These are phyloP conservation scores for Monochamus saltuarius DNA, from an alignment of 1,140 invertebrate species.

Conservation along the genomic window DNA sequence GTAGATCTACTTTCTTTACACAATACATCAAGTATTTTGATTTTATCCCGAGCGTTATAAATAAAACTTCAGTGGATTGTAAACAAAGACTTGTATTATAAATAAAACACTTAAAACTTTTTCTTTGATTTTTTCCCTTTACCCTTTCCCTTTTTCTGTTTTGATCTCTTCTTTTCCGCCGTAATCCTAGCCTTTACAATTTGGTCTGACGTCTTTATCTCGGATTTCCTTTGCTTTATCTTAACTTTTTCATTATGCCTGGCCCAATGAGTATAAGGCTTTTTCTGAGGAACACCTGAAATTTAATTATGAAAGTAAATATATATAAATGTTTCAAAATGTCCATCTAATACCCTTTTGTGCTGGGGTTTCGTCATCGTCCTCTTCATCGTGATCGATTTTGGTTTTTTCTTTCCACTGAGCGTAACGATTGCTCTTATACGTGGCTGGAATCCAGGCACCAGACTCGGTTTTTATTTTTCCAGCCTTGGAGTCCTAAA, in stretches of 20 bases:
- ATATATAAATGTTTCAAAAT: background rate
- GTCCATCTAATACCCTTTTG: conserved; percentile 4
- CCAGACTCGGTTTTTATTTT: conserved; percentile 96
- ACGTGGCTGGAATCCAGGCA: conserved; percentile 88
- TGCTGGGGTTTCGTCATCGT: conserved; percentile 52
- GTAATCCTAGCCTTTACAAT: conserved; percentile 67
- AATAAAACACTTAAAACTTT: background rate
- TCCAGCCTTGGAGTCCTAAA: conserved; percentile 61
- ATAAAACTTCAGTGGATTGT: background rate
- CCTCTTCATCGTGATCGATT: conserved; percentile 60
- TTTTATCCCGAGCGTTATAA: background rate
- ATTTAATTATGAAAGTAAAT: background rate
- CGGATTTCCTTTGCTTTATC: conserved; percentile 54
- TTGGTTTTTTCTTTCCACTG: conserved; percentile 86
- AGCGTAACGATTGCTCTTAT: conserved; percentile 86
- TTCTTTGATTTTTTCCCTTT: conserved; percentile 33
- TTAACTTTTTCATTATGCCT: conserved; percentile 64
- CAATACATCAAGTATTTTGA: too few relatives aligned
- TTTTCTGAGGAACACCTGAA: conserved; percentile 31
- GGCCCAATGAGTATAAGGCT: conserved; percentile 59
- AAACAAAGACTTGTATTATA: background rate
- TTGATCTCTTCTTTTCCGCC: conserved; percentile 55
- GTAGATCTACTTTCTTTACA: too few relatives aligned
- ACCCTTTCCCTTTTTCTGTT: conserved; percentile 47
- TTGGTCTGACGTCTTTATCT: conserved; percentile 68